phyloP scores from a whole-genome alignment of 2,888 invertebrate genomes.

The Suillia variegata region DNA sequence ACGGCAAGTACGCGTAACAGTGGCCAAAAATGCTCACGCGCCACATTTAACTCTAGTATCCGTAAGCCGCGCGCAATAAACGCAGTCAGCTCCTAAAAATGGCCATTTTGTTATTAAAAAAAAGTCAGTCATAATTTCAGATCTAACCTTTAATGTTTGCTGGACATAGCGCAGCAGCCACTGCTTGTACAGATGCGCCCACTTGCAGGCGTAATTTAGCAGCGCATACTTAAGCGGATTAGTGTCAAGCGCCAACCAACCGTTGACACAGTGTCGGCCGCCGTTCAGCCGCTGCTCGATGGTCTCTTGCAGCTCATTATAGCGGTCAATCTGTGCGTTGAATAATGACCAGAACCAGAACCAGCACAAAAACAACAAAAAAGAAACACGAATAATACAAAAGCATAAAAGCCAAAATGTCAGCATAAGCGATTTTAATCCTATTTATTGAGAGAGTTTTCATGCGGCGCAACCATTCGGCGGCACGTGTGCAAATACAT shows the following conservation, averaged over 20 bases:
- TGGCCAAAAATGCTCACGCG: conserved; percentile 83
- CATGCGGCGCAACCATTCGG: too few relatives aligned
- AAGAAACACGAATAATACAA: too few relatives aligned
- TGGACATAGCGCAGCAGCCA: conserved; percentile 83
- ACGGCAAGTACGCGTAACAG: conserved; percentile 84
- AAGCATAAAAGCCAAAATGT: too few relatives aligned
- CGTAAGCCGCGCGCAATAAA: conserved; percentile 79
- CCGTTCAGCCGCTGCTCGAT: conserved; percentile 56
- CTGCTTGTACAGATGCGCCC: conserved; percentile 87
- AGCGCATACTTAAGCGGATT: conserved; percentile 82
- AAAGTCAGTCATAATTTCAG: too few relatives aligned
- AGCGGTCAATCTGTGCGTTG: conserved; percentile 56
- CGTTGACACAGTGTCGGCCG: conserved; percentile 69
- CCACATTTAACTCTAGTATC: conserved; percentile 73
- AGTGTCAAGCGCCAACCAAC: conserved; percentile 81
- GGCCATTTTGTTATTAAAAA: neutral
- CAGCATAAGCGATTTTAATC: too few relatives aligned
- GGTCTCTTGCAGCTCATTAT: conserved; percentile 51
- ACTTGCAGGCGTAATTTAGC: conserved; percentile 84
- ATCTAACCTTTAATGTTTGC: conserved; percentile 67
- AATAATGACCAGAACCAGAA: too few relatives aligned
- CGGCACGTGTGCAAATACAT: too few relatives aligned
- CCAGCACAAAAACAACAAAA: too few relatives aligned
- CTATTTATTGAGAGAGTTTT: too few relatives aligned
- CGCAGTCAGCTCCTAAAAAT: conserved; percentile 68